phyloP scores from a whole-genome alignment of 2,113 vertebrate genomes.

The Panthera uncia region DNA sequence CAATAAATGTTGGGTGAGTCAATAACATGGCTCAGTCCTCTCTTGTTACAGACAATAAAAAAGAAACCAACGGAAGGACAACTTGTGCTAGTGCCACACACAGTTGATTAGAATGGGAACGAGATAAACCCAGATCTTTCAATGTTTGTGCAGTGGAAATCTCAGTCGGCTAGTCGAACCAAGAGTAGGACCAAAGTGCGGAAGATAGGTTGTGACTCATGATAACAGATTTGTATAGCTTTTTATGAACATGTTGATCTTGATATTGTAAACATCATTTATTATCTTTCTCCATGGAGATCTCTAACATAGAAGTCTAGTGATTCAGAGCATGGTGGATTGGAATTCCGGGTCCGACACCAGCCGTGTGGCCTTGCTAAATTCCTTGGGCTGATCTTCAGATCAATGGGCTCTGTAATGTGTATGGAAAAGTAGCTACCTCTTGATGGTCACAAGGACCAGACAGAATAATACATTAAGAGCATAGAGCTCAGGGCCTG shows the following conservation, averaged over 20 bases:
- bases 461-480: not conserved
- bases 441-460: not conserved
- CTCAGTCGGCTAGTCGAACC: not conserved
- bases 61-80: not conserved
- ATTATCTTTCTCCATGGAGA: slow-evolving; percentile 10
- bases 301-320: not conserved
- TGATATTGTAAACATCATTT: slow-evolving; percentile 31
- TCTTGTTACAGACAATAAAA: not conserved
- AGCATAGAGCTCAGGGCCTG: not conserved
- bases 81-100: not conserved
- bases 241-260: slow-evolving; percentile 36
- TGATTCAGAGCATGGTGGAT: not conserved
- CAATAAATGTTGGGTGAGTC: not conserved
- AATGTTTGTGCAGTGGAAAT: not conserved
- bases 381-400: not conserved
- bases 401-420: not conserved
- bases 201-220: not conserved
- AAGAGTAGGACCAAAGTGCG: not conserved
- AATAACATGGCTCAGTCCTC: not conserved
- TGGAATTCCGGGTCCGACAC: not conserved
- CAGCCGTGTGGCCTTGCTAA: slow-evolving; percentile 2
- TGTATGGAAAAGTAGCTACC: not conserved
- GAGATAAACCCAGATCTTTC: not conserved
- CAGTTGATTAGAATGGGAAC: not conserved
- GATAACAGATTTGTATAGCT: not conserved